Evolutionary conservation across 2,113 vertebrate species (phyloP).

Genomic region (Accipiter virgatus): DNA sequence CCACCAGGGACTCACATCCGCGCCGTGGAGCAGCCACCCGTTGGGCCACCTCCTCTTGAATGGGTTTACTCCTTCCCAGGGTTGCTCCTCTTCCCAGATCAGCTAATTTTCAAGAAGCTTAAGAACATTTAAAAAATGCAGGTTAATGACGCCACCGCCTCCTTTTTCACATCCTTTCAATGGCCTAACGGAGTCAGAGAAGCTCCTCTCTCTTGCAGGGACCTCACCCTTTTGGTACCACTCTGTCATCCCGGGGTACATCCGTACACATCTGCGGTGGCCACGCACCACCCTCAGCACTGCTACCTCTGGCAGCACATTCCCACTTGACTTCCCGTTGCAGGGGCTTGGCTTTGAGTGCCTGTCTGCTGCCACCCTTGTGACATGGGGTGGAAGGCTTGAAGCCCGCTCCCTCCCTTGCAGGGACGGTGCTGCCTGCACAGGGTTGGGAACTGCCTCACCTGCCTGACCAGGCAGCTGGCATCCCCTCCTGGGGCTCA

Average conservation of each 20-base stretch:
- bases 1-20: background rate
- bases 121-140: background rate
- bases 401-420: background rate
- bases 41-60: background rate
- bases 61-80: background rate
- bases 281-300: background rate
- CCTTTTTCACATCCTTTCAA: background rate
- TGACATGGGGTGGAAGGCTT: background rate
- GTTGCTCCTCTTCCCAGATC: background rate
- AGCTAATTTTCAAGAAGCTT: background rate
- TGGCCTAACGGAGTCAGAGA: rapidly evolving
- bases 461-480: background rate
- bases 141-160: background rate
- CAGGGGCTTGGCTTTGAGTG: background rate
- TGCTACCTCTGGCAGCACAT: background rate
- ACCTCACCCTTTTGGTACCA: background rate
- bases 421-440: background rate
- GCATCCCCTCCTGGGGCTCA: background rate
- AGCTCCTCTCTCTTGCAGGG: background rate
- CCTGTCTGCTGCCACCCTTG: background rate
- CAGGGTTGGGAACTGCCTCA: background rate
- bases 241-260: background rate
- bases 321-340: background rate
- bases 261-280: rapidly evolving
- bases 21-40: background rate